These are phyloP conservation scores for Lepidurus couesii DNA, from an alignment of 1,140 invertebrate species.

Conservation along the genomic window DNA sequence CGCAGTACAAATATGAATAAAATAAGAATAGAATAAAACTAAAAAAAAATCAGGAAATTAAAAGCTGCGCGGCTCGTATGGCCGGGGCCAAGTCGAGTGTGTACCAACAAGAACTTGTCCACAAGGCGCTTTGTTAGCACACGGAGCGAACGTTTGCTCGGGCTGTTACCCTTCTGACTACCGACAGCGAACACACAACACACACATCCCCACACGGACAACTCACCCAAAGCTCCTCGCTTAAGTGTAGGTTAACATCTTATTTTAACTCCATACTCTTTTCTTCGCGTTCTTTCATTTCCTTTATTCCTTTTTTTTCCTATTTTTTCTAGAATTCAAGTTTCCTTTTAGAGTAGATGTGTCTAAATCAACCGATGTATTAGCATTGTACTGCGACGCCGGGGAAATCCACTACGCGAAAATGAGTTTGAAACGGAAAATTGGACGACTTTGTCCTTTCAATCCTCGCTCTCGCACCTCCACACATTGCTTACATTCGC, in stretches of 20 bases:
- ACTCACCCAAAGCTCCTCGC: neutral
- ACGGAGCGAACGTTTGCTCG: constrained; percentile 12
- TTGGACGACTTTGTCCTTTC: neutral
- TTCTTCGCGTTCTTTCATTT: neutral
- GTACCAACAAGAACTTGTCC: neutral
- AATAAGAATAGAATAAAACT: no score
- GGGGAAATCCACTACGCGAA: no score
- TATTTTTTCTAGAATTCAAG: no score
- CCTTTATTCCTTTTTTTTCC: neutral
- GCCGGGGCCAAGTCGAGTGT: neutral
- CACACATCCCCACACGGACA: constrained; percentile 13
- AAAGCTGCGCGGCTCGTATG: no score
- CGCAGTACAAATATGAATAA: no score
- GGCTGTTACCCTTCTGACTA: constrained; percentile 13
- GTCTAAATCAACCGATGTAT: no score
- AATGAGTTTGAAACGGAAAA: no score
- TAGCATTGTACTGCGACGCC: no score
- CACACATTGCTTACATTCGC: neutral
- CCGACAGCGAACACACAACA: constrained; percentile 8
- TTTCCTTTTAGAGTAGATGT: no score
- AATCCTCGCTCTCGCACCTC: neutral
- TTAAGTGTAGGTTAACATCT: neutral
- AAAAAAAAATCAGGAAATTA: no score
- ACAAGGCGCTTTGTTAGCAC: neutral
- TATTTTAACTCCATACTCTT: neutral